These are phyloP conservation scores for Epistrophella euchroma DNA, from an alignment of 2,888 invertebrate genomes.

Conservation along the genomic window DNA sequence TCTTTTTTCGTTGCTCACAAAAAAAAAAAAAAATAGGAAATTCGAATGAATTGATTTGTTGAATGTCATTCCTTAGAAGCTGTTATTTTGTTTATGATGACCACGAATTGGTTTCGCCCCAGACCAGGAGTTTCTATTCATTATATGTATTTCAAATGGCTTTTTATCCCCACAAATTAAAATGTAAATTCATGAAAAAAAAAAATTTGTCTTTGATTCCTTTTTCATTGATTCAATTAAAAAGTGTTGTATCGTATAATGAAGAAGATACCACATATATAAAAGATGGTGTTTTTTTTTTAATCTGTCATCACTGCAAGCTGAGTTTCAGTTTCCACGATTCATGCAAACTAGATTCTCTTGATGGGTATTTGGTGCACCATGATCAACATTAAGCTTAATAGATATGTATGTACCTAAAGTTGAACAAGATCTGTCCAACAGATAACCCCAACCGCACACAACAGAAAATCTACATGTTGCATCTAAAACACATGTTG, in stretches of 20 bases:
- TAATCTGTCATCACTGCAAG: not conserved
- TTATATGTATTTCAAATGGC: not conserved
- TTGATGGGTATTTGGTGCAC: not conserved
- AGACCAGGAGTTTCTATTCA: not conserved
- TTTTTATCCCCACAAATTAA: constrained; percentile 42
- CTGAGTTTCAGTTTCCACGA: constrained; percentile 46
- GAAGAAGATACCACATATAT: constrained; percentile 34
- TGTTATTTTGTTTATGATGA: constrained; percentile 4
- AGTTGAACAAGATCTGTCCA: constrained; percentile 49
- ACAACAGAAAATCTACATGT: constrained; percentile 55
- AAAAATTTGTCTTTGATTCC: constrained; percentile 54
- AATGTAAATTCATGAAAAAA: constrained; percentile 61
- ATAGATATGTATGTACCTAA: constrained; percentile 26
- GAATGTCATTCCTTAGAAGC: constrained; percentile 3
- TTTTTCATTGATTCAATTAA: constrained; percentile 45
- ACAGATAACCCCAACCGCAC: constrained; percentile 48
- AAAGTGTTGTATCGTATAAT: constrained; percentile 46
- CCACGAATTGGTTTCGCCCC: not conserved
- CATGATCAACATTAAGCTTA: constrained; percentile 24
- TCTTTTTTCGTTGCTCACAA: not conserved
- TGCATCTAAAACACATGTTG: constrained; percentile 54
- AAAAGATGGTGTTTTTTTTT: constrained; percentile 15
- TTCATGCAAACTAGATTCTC: constrained; percentile 39
- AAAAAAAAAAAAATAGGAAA: not conserved
- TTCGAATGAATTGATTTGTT: constrained; percentile 28